phyloP scores from a whole-genome alignment of 2,113 vertebrate species.

The Tragelaphus buxtoni region DNA sequence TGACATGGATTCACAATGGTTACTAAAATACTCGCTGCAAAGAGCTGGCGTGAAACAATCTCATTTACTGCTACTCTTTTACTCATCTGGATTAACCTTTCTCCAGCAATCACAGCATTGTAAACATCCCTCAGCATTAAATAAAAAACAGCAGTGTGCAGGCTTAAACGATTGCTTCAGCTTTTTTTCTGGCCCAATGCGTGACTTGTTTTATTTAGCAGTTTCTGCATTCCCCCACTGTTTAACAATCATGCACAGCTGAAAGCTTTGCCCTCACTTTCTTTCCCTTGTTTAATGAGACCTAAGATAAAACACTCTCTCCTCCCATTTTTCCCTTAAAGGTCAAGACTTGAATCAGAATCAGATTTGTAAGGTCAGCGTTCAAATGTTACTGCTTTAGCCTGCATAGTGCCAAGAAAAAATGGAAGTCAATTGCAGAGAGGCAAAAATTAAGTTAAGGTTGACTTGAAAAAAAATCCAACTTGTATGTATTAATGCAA shows the following conservation, averaged over 20 bases:
- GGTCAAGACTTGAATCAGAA: constrained; percentile 37
- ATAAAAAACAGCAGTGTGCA: constrained; percentile 54
- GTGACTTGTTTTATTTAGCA: constrained; percentile 72
- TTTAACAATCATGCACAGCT: constrained; percentile 57
- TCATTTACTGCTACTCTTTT: constrained; percentile 9
- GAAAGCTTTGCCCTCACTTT: background rate
- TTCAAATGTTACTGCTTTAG: constrained; percentile 24
- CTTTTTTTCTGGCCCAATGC: constrained; percentile 29
- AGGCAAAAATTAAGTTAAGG: constrained; percentile 40
- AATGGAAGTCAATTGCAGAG: background rate
- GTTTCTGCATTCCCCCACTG: constrained; percentile 43
- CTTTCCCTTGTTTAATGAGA: constrained; percentile 39
- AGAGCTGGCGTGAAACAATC: constrained; percentile 41
- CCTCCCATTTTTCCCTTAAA: constrained; percentile 10
- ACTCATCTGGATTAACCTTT: constrained; percentile 66
- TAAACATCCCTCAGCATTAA: constrained; percentile 62
- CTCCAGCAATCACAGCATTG: constrained; percentile 36
- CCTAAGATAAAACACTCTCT: constrained; percentile 6
- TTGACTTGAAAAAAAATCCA: constrained; percentile 19
- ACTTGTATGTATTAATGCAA: constrained; percentile 50
- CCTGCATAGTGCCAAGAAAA: background rate
- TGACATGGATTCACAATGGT: constrained; percentile 42
- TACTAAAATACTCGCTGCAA: constrained; percentile 62
- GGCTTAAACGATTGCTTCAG: constrained; percentile 51
- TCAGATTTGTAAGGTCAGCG: constrained; percentile 45